These are phyloP conservation scores for Thunnus albacares DNA, from an alignment of 2,797 vertebrate species.

Conservation along the genomic window DNA sequence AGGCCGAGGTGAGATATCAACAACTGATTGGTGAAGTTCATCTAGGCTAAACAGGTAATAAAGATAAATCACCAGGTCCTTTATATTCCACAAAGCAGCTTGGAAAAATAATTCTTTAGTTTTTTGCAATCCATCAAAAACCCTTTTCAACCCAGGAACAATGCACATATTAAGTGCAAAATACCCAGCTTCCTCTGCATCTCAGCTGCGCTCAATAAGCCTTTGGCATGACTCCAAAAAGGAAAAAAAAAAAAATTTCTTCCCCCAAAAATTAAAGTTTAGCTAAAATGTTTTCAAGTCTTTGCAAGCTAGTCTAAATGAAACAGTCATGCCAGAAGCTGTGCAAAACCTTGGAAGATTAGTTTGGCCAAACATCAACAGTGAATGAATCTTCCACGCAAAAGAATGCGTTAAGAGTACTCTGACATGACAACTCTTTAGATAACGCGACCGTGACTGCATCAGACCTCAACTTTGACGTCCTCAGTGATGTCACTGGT, in stretches of 20 bases:
- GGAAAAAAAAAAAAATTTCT: conserved; percentile 2
- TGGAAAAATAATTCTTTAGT: background rate
- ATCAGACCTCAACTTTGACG: conserved; percentile 12
- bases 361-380: conserved; percentile 30
- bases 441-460: conserved; percentile 22
- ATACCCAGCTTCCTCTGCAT: background rate
- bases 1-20: background rate
- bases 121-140: background rate
- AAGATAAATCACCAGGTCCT: background rate
- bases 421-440: conserved; percentile 33
- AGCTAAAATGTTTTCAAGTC: conserved; percentile 10
- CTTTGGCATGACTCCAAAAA: conserved; percentile 24
- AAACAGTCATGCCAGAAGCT: conserved; percentile 1
- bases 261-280: conserved; percentile 26
- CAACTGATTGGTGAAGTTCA: background rate
- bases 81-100: background rate
- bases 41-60: background rate
- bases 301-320: conserved; percentile 14
- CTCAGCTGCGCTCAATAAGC: conserved; percentile 38
- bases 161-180: conserved; percentile 2
- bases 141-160: conserved; percentile 11
- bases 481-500: conserved; percentile 6
- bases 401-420: background rate
- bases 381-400: background rate
- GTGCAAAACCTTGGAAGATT: conserved; percentile 21